Evolutionary conservation across 2,113 vertebrate genomes (phyloP), one percentile per base, ranked within the genome.

Genomic region (Redunca redunca): DNA sequence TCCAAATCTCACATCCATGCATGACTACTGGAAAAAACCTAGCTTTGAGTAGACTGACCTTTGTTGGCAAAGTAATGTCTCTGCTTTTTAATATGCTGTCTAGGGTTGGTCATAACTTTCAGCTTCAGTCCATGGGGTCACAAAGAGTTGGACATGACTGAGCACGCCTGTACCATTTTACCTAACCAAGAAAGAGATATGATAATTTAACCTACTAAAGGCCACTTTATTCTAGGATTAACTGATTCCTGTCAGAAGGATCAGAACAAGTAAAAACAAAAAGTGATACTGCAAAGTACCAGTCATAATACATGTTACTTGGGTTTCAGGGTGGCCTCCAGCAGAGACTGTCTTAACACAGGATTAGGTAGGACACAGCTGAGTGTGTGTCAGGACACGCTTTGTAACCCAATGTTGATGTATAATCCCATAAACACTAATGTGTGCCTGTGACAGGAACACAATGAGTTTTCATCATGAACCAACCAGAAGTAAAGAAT

Each of bases 391-490:
- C 55, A 33, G 88, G 43, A 36, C 91, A 83, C 7, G 11, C 48
- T 95, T 57, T 52, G 48, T 53, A 12, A 67, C 50, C 36, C 15
- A 5, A 3, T 3, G 43, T 57, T 88, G 86, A 93, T 62, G 30
- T 48, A 53, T 21, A 48, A 46, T 64, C 87, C 80, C 77, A 11
- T 62, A 71, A 94, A 95, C 46, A 43, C 52, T 9, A 23, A 26
- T 12, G 5, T 40, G 17, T 17, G 53, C 55, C 50, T 95, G 84
- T 95, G 84, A 83, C 33, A 93, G 55, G 95, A 88, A 85, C 92
- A 50, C 26, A 23, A 5, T 71, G 36, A 91, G 52, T 97, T 93
- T 95, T 71, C 88, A 74, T 93, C 91, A 14, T 0, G 33, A 50
- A 48, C 58, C 88, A 67, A 9, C 23, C 12, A 50, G 36, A 92